Percentiles rank a stretch among this genome's conserved stretches.
Conservation (phyloP, 64 coral and sea anemone genomes). For the Acropora yongei region DNA sequence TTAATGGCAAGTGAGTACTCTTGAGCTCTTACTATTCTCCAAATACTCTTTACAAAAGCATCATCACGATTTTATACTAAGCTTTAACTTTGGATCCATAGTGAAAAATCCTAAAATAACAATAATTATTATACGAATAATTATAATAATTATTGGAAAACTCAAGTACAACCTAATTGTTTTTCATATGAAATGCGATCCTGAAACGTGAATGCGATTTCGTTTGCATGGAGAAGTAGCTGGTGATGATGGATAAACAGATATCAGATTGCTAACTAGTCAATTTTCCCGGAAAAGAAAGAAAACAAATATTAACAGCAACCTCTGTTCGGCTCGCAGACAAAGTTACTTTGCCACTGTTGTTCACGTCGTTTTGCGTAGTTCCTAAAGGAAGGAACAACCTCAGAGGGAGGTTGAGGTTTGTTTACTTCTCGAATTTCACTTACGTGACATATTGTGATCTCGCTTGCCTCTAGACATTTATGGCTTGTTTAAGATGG, state of each 20-base stretch:
- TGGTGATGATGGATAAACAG: not conserved
- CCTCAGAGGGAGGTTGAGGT: too few species aligned
- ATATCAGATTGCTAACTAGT: not conserved
- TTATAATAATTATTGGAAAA: not conserved
- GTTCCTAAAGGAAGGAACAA: too few species aligned
- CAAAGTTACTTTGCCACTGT: too few species aligned
- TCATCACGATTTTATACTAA: not conserved
- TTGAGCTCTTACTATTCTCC: not conserved
- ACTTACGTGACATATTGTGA: too few species aligned
- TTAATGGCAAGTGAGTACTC: not conserved
- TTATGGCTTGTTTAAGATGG: too few species aligned
- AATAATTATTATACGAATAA: not conserved
- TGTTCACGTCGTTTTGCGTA: too few species aligned
- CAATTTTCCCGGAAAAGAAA: conserved; percentile 14
- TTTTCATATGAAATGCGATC: not conserved
- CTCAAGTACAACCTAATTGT: not conserved
- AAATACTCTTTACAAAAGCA: not conserved
- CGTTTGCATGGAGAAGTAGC: not conserved
- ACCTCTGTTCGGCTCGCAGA: too few species aligned
- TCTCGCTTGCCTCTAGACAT: too few species aligned
- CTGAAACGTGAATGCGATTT: not conserved
- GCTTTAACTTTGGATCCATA: conserved; percentile 1
- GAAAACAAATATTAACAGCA: conserved; percentile 6
- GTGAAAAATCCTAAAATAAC: not conserved
- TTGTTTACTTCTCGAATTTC: too few species aligned